Conservation (phyloP, 1,140 invertebrate species). For the Nixonia krombeini region DNA sequence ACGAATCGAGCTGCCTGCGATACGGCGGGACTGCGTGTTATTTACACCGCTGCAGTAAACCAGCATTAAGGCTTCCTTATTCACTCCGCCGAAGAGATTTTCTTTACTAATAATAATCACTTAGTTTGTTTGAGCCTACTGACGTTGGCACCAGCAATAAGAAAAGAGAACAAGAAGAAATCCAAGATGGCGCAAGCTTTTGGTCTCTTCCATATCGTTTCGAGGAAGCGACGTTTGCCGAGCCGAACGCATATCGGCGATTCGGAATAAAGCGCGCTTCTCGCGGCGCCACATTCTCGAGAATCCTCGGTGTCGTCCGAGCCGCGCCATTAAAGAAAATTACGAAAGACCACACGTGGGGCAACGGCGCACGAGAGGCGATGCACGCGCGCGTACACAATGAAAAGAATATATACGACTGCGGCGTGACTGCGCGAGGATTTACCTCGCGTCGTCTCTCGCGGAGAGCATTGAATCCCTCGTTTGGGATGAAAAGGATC, state of each 20-base stretch:
- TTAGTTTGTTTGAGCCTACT: too few species aligned
- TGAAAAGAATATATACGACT: slow-evolving; percentile 61
- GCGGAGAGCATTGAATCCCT: slow-evolving; percentile 63
- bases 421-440: slow-evolving; percentile 59
- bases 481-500: slow-evolving; percentile 67
- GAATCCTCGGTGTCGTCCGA: slow-evolving; percentile 39
- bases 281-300: slow-evolving; percentile 32
- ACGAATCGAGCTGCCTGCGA: not conserved
- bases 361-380: slow-evolving; percentile 46
- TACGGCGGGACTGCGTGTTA: not conserved
- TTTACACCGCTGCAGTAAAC: too few species aligned
- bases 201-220: too few species aligned
- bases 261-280: not conserved
- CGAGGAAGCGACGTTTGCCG: not conserved
- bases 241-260: not conserved
- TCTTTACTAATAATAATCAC: too few species aligned
- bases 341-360: slow-evolving; percentile 65
- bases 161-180: too few species aligned
- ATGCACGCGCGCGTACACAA: slow-evolving; percentile 45
- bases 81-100: too few species aligned
- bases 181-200: too few species aligned
- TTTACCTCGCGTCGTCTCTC: slow-evolving; percentile 60
- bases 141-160: too few species aligned
- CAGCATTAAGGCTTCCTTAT: too few species aligned
- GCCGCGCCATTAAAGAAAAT: slow-evolving; percentile 56